phyloP scores from a whole-genome alignment of 2,888 invertebrate species.

The Caenorhabditis becei region DNA sequence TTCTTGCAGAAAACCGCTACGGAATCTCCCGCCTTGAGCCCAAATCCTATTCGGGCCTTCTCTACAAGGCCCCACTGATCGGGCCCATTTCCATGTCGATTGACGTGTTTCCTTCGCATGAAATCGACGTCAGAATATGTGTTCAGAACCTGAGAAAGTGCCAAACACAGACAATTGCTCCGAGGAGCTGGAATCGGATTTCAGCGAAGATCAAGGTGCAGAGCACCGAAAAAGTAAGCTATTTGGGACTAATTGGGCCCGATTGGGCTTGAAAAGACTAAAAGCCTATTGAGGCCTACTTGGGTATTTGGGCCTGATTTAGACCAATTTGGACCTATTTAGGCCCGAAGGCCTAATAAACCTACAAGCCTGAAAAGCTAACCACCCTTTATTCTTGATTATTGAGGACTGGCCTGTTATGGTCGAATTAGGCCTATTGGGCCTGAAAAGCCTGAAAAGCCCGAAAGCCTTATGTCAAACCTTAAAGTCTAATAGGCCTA shows the following conservation, averaged over 20 bases:
- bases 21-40: conserved; percentile 69
- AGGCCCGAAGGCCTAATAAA: neutral
- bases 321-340: too few relatives aligned
- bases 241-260: neutral
- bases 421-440: too few relatives aligned
- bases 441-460: too few relatives aligned
- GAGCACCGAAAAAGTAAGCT: conserved; percentile 65
- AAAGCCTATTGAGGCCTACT: neutral
- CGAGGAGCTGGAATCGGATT: conserved; percentile 73
- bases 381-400: too few relatives aligned
- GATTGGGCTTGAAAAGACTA: neutral
- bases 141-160: conserved; percentile 70
- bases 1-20: conserved; percentile 69
- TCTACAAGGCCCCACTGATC: conserved; percentile 49
- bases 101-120: conserved; percentile 72
- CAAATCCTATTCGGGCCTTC: conserved; percentile 68
- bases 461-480: too few relatives aligned
- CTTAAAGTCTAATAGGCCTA: too few relatives aligned
- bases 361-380: too few relatives aligned
- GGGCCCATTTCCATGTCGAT: conserved; percentile 70
- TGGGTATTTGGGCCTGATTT: neutral
- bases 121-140: conserved; percentile 71
- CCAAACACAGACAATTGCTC: conserved; percentile 65
- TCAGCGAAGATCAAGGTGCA: conserved; percentile 71
- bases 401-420: too few relatives aligned